phyloP scores from a whole-genome alignment of 2,113 vertebrate species.

The Mustela lutreola region DNA sequence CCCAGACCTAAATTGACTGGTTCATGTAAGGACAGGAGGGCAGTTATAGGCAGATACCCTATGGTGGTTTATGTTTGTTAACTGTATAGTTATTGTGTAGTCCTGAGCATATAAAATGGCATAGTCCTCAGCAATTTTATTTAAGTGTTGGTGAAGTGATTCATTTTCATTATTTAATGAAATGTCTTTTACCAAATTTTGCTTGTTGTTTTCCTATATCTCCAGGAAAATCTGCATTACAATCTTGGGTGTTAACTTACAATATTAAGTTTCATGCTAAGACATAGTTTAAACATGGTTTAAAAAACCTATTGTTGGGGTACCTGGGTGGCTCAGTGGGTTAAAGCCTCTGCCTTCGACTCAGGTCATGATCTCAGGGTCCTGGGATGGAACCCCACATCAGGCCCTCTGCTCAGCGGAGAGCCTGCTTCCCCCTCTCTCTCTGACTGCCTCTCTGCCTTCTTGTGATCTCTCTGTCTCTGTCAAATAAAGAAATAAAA shows the following conservation, averaged over 20 bases:
- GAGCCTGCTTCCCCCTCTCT: no score
- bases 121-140: constrained; percentile 9
- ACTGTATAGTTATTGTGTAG: background rate
- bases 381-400: no score
- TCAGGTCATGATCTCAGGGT: no score
- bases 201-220: background rate
- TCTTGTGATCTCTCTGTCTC: no score
- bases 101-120: background rate
- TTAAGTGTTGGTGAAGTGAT: background rate
- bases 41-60: background rate
- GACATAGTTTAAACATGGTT: background rate
- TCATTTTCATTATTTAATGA: constrained; percentile 8
- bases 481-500: no score
- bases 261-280: constrained; percentile 50
- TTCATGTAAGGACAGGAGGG: background rate
- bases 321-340: no score
- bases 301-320: background rate
- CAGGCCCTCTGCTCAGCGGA: no score
- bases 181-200: constrained; percentile 48
- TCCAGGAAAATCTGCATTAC: constrained; percentile 19
- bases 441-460: no score
- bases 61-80: background rate
- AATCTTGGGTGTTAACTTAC: background rate
- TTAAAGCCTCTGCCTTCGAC: no score
- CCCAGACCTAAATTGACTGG: background rate